Percentiles rank a stretch among this genome's conserved stretches.
These are phyloP conservation scores for Achlya flavicornis DNA, from an alignment of 2,888 invertebrate species.

Conservation along the genomic window DNA sequence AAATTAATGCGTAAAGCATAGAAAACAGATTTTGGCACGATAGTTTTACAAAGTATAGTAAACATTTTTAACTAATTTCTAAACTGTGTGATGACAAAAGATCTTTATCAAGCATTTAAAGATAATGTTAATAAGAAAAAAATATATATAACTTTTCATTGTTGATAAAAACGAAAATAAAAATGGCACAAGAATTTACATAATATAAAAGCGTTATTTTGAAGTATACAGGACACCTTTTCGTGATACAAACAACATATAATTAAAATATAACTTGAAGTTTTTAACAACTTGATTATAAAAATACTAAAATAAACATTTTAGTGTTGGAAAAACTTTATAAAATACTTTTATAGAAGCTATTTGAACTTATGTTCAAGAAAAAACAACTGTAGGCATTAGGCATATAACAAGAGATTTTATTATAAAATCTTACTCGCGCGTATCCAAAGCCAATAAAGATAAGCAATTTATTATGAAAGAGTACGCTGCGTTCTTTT, in stretches of 20 bases:
- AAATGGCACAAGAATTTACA: constrained; percentile 46
- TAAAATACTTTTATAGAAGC: not conserved
- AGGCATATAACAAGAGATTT: not conserved
- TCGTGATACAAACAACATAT: not conserved
- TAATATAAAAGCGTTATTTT: constrained; percentile 1
- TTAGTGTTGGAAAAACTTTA: not conserved
- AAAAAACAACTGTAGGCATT: not conserved
- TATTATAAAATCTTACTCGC: not conserved
- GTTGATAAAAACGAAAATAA: constrained; percentile 27
- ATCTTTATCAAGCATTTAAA: not conserved
- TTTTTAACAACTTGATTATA: not conserved
- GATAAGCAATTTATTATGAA: not conserved
- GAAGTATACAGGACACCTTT: not conserved
- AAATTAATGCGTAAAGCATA: not conserved
- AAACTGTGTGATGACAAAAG: not conserved
- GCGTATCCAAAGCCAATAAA: not conserved
- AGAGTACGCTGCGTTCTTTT: not conserved
- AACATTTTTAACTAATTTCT: not conserved
- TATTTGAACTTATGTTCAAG: not conserved
- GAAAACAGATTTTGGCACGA: not conserved
- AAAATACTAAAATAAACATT: too few species aligned
- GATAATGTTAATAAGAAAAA: not conserved
- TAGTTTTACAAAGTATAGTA: not conserved
- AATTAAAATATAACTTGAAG: not conserved
- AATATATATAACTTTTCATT: not conserved